These are phyloP conservation scores for Poecilia wingei DNA, from an alignment of 2,797 vertebrate species.

Conservation along the genomic window DNA sequence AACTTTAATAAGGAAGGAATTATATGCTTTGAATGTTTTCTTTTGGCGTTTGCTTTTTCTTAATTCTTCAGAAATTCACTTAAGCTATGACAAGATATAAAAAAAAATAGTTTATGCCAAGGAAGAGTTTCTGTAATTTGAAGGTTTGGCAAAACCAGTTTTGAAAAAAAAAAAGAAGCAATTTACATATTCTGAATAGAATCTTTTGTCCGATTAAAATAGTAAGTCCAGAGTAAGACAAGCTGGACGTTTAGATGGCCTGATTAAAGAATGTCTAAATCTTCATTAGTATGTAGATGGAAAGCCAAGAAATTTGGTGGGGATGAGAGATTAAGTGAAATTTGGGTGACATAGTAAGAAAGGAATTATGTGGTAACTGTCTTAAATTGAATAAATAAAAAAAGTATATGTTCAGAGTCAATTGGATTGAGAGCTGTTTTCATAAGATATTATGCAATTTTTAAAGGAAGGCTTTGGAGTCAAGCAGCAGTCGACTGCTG, in stretches of 20 bases:
- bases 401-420: not conserved
- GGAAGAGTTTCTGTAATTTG: not conserved
- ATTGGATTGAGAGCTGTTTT: not conserved
- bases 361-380: not conserved
- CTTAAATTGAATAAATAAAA: not conserved
- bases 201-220: not conserved
- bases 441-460: not conserved
- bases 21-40: not conserved
- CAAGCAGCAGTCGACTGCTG: not conserved
- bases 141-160: not conserved
- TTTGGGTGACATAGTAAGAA: not conserved
- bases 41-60: not conserved
- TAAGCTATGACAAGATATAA: not conserved
- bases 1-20: not conserved
- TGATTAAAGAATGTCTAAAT: not conserved
- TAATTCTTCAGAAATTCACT: not conserved
- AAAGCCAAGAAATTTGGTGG: not conserved
- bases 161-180: not conserved
- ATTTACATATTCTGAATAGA: constrained; percentile 6
- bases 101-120: not conserved
- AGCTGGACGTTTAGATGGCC: not conserved
- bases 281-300: not conserved
- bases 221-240: not conserved
- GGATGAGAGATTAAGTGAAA: not conserved
- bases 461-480: not conserved